phyloP scores from a whole-genome alignment of 2,888 invertebrate species.

The Macrophya alboannulata region DNA sequence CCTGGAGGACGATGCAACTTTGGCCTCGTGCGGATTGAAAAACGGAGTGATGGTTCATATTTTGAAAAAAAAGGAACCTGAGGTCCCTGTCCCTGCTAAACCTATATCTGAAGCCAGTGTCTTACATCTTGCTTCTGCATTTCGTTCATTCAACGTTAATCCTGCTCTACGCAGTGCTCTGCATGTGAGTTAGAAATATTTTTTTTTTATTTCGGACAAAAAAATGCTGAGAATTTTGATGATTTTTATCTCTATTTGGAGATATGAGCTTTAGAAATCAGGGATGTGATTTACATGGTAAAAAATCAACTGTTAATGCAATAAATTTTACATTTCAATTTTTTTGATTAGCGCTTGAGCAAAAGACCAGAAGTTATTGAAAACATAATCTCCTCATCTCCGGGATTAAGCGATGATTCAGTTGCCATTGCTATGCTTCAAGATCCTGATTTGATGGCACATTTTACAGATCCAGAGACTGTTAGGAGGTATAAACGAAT shows the following conservation, averaged over 20 bases:
- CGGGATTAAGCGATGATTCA: slow-evolving; percentile 87
- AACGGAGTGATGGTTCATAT: slow-evolving; percentile 83
- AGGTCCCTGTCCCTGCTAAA: slow-evolving; percentile 78
- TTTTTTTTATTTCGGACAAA: slow-evolving; percentile 48
- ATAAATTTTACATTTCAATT: slow-evolving; percentile 21
- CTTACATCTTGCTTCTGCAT: slow-evolving; percentile 84
- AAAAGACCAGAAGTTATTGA: slow-evolving; percentile 82
- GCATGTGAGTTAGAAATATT: slow-evolving; percentile 81
- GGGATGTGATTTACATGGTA: neutral
- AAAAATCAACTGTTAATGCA: neutral
- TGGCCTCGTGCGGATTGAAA: slow-evolving; percentile 85
- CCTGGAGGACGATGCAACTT: slow-evolving; percentile 84
- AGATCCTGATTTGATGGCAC: slow-evolving; percentile 89
- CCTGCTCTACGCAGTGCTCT: slow-evolving; percentile 86
- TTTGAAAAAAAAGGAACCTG: slow-evolving; percentile 78
- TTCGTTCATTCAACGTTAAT: slow-evolving; percentile 83
- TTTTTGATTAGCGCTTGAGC: slow-evolving; percentile 71
- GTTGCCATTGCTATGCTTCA: slow-evolving; percentile 89
- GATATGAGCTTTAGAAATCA: neutral
- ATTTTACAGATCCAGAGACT: slow-evolving; percentile 86
- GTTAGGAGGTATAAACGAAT: slow-evolving; percentile 81
- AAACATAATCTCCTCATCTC: slow-evolving; percentile 87
- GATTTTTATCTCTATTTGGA: neutral
- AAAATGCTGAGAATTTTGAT: neutral
- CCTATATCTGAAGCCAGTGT: slow-evolving; percentile 83